Conservation (phyloP, 2,797 vertebrate species). For the Tadarida brasiliensis region DNA sequence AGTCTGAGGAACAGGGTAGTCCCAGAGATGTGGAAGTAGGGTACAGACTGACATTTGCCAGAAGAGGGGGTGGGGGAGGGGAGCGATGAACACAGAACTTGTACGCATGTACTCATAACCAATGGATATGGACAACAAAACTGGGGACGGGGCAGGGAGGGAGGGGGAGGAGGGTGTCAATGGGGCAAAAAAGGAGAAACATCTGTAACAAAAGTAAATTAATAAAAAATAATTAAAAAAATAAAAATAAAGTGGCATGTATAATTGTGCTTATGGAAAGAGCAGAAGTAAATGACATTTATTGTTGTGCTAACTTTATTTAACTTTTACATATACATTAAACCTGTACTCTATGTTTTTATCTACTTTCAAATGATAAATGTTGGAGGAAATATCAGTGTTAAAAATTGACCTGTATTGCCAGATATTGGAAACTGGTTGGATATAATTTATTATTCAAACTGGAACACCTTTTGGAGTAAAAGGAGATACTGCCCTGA, state of each 20-base stretch:
- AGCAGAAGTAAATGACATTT: background rate
- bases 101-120: no score
- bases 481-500: background rate
- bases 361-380: constrained; percentile 26
- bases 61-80: no score
- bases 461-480: background rate
- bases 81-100: no score
- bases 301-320: background rate
- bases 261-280: background rate
- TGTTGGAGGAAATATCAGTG: background rate
- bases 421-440: background rate
- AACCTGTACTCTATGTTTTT: background rate
- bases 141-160: no score
- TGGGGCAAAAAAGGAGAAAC: no score
- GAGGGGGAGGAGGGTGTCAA: no score
- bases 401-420: background rate
- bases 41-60: no score
- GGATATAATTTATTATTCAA: background rate
- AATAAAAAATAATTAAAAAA: no score
- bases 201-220: no score
- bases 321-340: background rate
- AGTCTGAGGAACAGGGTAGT: no score
- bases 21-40: no score
- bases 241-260: background rate
- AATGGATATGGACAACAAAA: no score